Percentiles rank a stretch among this genome's conserved stretches.
Conservation (phyloP, 2,797 vertebrate genomes). For the Pygocentrus nattereri region DNA sequence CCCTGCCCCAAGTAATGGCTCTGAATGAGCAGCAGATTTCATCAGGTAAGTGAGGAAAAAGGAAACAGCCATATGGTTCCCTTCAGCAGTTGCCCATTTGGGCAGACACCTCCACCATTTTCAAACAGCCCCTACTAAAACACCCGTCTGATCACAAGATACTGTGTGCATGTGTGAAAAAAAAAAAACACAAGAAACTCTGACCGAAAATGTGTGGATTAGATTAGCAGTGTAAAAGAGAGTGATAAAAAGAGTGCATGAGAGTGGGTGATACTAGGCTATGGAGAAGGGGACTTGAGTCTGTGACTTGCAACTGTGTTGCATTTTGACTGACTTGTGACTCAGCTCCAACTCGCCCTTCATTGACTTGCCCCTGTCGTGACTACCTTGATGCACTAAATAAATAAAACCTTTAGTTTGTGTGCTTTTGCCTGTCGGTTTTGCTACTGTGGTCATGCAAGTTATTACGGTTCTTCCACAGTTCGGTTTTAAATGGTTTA, state of each 20-base stretch:
- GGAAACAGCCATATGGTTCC: slow-evolving; percentile 69
- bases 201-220: not conserved
- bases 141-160: slow-evolving; percentile 35
- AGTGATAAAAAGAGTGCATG: slow-evolving; percentile 32
- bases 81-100: slow-evolving; percentile 67
- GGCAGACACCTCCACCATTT: slow-evolving; percentile 69
- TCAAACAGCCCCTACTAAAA: slow-evolving; percentile 37
- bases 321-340: no score
- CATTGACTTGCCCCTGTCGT: no score
- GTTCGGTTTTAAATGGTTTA: no score
- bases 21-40: slow-evolving; percentile 39
- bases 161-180: slow-evolving; percentile 7
- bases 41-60: slow-evolving; percentile 48
- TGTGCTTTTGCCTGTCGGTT: no score
- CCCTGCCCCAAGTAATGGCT: slow-evolving; percentile 38
- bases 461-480: no score
- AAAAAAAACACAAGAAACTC: not conserved
- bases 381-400: no score
- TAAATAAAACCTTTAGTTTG: no score
- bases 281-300: no score
- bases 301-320: no score
- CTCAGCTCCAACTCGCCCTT: no score
- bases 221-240: slow-evolving; percentile 3
- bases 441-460: no score
- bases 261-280: slow-evolving; percentile 25